phyloP scores from a whole-genome alignment of 2,888 invertebrate species.

The Empis stercorea region DNA sequence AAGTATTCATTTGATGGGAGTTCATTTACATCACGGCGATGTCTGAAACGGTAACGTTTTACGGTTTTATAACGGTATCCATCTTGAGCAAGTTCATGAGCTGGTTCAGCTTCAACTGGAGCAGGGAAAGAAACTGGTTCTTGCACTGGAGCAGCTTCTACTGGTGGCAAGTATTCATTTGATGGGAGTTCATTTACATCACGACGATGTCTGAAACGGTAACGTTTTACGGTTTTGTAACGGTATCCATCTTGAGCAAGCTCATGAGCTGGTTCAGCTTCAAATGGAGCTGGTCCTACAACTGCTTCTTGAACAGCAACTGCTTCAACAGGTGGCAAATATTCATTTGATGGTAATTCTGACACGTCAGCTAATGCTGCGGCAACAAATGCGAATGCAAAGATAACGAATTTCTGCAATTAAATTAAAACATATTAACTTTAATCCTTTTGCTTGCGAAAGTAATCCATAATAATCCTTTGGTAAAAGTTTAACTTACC shows the following conservation, averaged over 20 bases:
- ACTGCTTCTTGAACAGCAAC: conserved; percentile 1
- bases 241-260: conserved; percentile 17
- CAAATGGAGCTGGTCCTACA: conserved; percentile 1
- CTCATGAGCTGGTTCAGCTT: conserved; percentile 15
- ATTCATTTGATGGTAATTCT: background rate
- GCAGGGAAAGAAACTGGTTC: conserved; percentile 14
- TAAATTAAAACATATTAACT: background rate
- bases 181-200: background rate
- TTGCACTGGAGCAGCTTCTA: conserved; percentile 11
- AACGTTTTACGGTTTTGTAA: conserved; percentile 15
- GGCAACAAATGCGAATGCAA: background rate
- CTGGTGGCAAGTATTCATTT: background rate
- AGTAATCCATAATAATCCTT: too few relatives aligned
- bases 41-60: conserved; percentile 17
- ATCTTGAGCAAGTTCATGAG: conserved; percentile 23
- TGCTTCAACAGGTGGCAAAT: background rate
- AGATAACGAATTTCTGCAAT: background rate
- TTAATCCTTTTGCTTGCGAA: background rate
- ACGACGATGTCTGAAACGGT: conserved; percentile 15
- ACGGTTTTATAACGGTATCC: conserved; percentile 19
- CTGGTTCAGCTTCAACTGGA: conserved; percentile 14
- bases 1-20: conserved; percentile 19
- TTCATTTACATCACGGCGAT: conserved; percentile 7
- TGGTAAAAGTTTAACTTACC: too few relatives aligned
- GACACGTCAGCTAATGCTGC: background rate